These are phyloP conservation scores for Zapus hudsonius DNA, from an alignment of 2,113 vertebrate species.

Conservation along the genomic window DNA sequence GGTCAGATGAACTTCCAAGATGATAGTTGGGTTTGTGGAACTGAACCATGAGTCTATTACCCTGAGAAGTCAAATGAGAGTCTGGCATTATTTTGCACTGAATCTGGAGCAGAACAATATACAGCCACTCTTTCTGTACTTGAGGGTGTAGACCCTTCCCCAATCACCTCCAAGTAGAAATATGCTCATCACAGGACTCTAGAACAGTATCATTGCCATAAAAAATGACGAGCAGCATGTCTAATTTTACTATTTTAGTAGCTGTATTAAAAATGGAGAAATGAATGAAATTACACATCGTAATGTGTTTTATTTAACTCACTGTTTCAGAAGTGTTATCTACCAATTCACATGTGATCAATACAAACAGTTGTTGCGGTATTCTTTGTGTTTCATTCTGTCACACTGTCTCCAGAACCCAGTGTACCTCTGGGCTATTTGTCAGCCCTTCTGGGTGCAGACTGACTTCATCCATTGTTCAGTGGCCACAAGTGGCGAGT, in stretches of 20 bases:
- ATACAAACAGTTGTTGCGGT: not conserved
- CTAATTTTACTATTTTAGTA: not conserved
- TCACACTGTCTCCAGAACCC: not conserved
- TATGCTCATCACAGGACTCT: not conserved
- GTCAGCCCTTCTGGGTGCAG: not conserved
- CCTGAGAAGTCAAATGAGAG: slow-evolving; percentile 52
- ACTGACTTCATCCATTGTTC: not conserved
- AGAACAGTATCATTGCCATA: not conserved
- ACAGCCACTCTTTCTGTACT: slow-evolving; percentile 8
- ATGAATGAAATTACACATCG: slow-evolving; percentile 10
- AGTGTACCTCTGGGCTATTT: not conserved
- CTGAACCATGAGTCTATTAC: slow-evolving; percentile 60
- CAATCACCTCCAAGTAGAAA: slow-evolving; percentile 57
- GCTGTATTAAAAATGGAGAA: not conserved
- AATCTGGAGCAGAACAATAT: slow-evolving; percentile 24
- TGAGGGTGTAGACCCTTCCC: slow-evolving; percentile 17
- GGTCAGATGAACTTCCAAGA: slow-evolving; percentile 34
- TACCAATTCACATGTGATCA: not conserved
- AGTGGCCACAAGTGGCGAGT: not conserved
- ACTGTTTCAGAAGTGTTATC: not conserved
- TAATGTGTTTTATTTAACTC: not conserved
- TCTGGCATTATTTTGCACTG: slow-evolving; percentile 64
- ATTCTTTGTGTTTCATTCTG: not conserved
- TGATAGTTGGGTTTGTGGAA: slow-evolving; percentile 28
- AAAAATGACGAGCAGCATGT: not conserved